A percentile compares a stretch with the other conserved stretches of the same genome.
Evolutionary conservation across 2,888 invertebrate species (phyloP).

Genomic region (Nymphalis urticae): DNA sequence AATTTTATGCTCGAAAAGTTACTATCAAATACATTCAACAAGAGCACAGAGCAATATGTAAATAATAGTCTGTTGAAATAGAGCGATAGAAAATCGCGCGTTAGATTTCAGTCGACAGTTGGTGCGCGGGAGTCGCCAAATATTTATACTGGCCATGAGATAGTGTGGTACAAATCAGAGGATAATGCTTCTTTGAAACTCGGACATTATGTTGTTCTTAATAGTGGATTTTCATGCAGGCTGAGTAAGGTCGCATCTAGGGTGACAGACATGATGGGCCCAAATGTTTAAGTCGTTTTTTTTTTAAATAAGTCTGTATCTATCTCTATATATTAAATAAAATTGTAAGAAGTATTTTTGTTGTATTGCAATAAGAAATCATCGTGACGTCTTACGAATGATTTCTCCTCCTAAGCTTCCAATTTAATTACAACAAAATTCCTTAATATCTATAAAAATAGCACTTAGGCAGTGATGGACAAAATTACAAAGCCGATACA

Average conservation of each 20-base stretch:
- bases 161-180: slow-evolving; percentile 9
- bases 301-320: too few relatives aligned
- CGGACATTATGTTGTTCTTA: not conserved
- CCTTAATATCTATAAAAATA: too few relatives aligned
- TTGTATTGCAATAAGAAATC: too few relatives aligned
- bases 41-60: slow-evolving; percentile 10
- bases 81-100: slow-evolving; percentile 6
- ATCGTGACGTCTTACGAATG: too few relatives aligned
- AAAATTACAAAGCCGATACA: too few relatives aligned
- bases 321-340: too few relatives aligned
- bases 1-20: not conserved
- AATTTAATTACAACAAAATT: too few relatives aligned
- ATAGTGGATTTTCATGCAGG: not conserved
- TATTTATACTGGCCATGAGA: slow-evolving; percentile 22
- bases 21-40: not conserved
- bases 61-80: slow-evolving; percentile 7
- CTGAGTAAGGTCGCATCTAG: not conserved
- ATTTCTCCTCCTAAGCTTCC: too few relatives aligned
- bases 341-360: too few relatives aligned
- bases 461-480: too few relatives aligned
- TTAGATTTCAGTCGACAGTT: slow-evolving; percentile 25
- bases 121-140: slow-evolving; percentile 25
- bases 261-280: too few relatives aligned
- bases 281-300: too few relatives aligned
- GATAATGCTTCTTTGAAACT: not conserved